phyloP scores from a whole-genome alignment of 1,140 invertebrate genomes.

The Pissodes strobi region DNA sequence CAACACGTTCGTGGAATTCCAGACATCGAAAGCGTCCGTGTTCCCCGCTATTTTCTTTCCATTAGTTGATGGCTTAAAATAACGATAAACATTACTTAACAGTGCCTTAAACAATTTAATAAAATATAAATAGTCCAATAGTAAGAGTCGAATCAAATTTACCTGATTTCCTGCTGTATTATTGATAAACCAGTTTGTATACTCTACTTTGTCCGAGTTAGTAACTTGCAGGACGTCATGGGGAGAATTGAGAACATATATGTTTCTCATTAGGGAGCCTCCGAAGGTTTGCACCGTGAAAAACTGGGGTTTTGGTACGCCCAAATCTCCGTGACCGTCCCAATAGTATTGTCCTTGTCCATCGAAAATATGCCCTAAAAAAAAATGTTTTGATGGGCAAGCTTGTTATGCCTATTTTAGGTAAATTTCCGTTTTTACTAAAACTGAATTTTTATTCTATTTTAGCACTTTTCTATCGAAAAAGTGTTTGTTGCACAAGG shows the following conservation, averaged over 20 bases:
- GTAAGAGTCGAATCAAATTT: neutral
- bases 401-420: neutral
- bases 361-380: conserved; percentile 13
- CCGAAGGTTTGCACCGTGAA: conserved; percentile 8
- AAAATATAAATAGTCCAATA: neutral
- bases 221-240: neutral
- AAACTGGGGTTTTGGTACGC: conserved; percentile 18
- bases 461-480: too few relatives aligned
- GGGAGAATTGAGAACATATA: conserved; percentile 19
- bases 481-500: too few relatives aligned
- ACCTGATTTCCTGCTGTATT: neutral
- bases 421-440: neutral
- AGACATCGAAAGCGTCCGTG: conserved; percentile 13
- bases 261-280: conserved; percentile 8
- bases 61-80: too few relatives aligned
- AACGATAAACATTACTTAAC: neutral
- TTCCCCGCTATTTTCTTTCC: neutral
- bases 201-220: neutral
- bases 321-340: conserved; percentile 20
- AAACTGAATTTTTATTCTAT: too few relatives aligned
- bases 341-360: conserved; percentile 24
- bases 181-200: conserved; percentile 2
- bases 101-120: neutral
- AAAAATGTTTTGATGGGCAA: neutral
- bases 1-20: conserved; percentile 15